Base-by-base conservation (phyloP, 2,113 vertebrate genomes). In the Eidolon helvum region DNA sequence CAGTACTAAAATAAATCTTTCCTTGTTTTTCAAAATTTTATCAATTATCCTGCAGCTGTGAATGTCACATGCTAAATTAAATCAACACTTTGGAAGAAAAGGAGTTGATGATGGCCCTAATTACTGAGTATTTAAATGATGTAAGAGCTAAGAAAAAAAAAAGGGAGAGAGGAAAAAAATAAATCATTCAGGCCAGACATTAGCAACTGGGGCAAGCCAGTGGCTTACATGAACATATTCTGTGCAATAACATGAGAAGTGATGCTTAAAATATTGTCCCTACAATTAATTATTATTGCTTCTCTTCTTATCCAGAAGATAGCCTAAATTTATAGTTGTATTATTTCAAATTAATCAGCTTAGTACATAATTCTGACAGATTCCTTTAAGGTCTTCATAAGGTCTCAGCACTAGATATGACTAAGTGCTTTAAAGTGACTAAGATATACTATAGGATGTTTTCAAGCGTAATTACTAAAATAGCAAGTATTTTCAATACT, bases 21-120 rank as follows among this genome's bases (percentile, higher is more conserved):
- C 43, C 72, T 57, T 69, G 28, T 35, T 94, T 87, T 82, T 63
- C 61, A 78, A 82, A 88, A 83, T 86, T 77, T 95, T 94, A 87
- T 96, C 91, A 96, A 97, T 97, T 94, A 89, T 65, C 72, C 40
- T 65, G 78, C 96, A 97, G 94, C 96, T 97, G 96, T 92, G 94
- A 96, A 94, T 19, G 45, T 22, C 59, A 88, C 14, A 94, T 84
- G 28, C 35, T 91, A 82, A 96, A 93, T 95, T 82, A 90, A 96
- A 95, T 88, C 93, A 80, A 82, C 26, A 35, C 61, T 71, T 88
- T 77, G 77, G 55, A 94, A 94, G 93, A 93, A 96, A 93, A 95
- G 69, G 33, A 93, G 68, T 89, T 96, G 88, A 95, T 72, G 94
- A 94, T 84, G 71, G 12, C n/a, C 5, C 53, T 95, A 96, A 97